Evolutionary conservation across 2,797 vertebrate genomes (phyloP).

Genomic region (Channa striata): DNA sequence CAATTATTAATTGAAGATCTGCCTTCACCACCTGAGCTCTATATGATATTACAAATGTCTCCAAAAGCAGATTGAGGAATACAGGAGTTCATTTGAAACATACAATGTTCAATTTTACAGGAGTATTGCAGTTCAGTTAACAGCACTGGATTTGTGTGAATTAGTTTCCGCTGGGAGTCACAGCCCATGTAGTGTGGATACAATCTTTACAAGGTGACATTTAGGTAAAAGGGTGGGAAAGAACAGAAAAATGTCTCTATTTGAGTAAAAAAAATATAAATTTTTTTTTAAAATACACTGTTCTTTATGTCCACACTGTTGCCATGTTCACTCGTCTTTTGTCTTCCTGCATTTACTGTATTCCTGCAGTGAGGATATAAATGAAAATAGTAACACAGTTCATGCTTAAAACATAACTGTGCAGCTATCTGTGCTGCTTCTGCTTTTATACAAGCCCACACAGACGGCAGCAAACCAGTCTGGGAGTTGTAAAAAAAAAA

Average conservation of each 20-base stretch:
- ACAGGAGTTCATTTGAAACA: too few relatives aligned
- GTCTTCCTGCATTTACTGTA: background rate
- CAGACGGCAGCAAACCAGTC: too few relatives aligned
- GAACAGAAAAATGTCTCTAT: slow-evolving; percentile 32
- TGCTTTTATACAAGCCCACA: too few relatives aligned
- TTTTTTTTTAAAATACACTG: slow-evolving; percentile 34
- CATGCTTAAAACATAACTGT: too few relatives aligned
- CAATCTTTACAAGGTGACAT: slow-evolving; percentile 36
- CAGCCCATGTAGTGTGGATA: background rate
- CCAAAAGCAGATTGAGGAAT: too few relatives aligned
- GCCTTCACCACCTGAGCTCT: too few relatives aligned
- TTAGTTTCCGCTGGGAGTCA: background rate
- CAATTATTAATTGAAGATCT: too few relatives aligned
- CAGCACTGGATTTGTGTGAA: background rate
- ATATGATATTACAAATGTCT: too few relatives aligned
- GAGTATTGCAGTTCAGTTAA: background rate
- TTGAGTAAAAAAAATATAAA: slow-evolving; percentile 24
- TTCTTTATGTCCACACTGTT: background rate
- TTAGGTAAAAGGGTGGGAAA: slow-evolving; percentile 47
- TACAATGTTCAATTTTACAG: background rate
- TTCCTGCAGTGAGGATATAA: too few relatives aligned
- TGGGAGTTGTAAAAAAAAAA: too few relatives aligned
- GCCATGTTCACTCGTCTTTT: slow-evolving; percentile 7
- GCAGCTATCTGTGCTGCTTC: too few relatives aligned
- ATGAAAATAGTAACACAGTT: too few relatives aligned